Evolutionary conservation across 1,140 invertebrate genomes (phyloP).

Genomic region (Drosophila gunungcola): DNA sequence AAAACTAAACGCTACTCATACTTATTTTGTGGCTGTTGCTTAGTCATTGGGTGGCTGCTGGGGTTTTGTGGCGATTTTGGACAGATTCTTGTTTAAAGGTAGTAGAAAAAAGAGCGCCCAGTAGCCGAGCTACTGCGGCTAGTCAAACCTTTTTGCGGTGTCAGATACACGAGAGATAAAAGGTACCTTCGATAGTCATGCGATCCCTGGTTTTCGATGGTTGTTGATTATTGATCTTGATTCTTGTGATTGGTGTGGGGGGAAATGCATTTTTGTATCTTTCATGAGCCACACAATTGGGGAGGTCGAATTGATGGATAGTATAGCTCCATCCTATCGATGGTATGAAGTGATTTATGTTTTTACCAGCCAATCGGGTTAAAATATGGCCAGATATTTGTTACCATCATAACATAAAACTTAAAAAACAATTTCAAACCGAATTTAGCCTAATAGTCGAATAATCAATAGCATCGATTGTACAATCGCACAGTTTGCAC

Average conservation of each 20-base stretch:
- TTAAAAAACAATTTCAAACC: slow-evolving; percentile 1
- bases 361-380: slow-evolving; percentile 24
- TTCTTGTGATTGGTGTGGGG: slow-evolving; percentile 21
- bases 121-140: slow-evolving; percentile 68
- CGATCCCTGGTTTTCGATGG: slow-evolving; percentile 20
- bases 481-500: slow-evolving; percentile 18
- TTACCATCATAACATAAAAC: not conserved
- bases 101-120: slow-evolving; percentile 81
- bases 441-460: not conserved
- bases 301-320: slow-evolving; percentile 31
- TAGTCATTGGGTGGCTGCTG: slow-evolving; percentile 29
- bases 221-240: slow-evolving; percentile 5
- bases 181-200: slow-evolving; percentile 32
- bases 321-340: slow-evolving; percentile 26
- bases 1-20: slow-evolving; percentile 63
- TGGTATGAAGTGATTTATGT: slow-evolving; percentile 27
- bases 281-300: slow-evolving; percentile 44
- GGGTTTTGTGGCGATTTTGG: slow-evolving; percentile 72
- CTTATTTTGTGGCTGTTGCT: slow-evolving; percentile 36
- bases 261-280: slow-evolving; percentile 44
- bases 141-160: slow-evolving; percentile 83
- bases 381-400: not conserved
- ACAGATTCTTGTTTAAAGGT: slow-evolving; percentile 85
- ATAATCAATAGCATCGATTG: slow-evolving; percentile 18
- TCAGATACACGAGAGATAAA: slow-evolving; percentile 72